These are phyloP conservation scores for Raja brachyura DNA, from an alignment of 2,113 vertebrate genomes.

Conservation along the genomic window DNA sequence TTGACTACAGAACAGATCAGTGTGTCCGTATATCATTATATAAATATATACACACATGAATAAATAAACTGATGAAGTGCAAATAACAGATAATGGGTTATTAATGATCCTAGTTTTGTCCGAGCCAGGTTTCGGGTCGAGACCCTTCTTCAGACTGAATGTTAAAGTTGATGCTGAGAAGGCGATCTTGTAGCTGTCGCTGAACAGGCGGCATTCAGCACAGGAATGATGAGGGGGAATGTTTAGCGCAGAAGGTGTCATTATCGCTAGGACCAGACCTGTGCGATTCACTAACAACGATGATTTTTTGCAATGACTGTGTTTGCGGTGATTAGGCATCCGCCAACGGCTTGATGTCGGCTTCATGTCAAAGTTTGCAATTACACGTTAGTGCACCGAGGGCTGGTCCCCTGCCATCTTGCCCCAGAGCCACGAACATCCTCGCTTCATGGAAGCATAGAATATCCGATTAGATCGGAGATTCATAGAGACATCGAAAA, in stretches of 20 bases:
- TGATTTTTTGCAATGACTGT: not conserved
- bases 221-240: not conserved
- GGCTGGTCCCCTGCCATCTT: not conserved
- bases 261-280: not conserved
- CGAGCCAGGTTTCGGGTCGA: no score
- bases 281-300: not conserved
- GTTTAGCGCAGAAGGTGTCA: not conserved
- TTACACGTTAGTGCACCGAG: not conserved
- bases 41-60: no score
- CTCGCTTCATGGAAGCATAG: no score
- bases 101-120: no score
- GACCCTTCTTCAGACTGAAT: no score
- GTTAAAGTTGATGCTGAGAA: not conserved
- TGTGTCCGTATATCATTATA: no score
- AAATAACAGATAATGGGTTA: no score
- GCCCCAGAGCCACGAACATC: not conserved
- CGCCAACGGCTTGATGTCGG: not conserved
- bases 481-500: no score
- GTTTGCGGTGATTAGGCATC: not conserved
- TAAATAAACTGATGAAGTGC: no score
- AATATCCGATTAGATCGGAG: no score
- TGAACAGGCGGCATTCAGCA: not conserved
- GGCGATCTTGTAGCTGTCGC: not conserved
- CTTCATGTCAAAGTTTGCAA: no score
- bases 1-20: no score